Evolutionary conservation across 2,113 vertebrate genomes (phyloP).

Genomic region (Gobio gobio): DNA sequence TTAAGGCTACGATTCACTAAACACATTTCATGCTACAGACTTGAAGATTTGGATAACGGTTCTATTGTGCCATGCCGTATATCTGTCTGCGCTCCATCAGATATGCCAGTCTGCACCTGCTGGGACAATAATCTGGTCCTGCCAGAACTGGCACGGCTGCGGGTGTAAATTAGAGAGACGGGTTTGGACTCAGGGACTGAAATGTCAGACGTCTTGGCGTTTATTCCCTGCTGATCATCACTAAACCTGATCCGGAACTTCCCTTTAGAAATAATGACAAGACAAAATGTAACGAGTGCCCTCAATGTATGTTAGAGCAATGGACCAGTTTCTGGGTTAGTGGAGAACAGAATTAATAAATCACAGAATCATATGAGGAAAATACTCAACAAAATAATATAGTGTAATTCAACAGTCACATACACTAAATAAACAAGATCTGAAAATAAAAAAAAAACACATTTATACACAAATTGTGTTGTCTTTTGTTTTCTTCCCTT

Average conservation of each 20-base stretch:
- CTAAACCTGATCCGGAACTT: background rate
- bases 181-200: slow-evolving; percentile 19
- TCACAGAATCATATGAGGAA: no score
- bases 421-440: no score
- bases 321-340: no score
- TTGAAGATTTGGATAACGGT: background rate
- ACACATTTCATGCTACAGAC: background rate
- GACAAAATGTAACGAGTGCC: no score
- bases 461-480: no score
- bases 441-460: no score
- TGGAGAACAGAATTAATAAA: no score
- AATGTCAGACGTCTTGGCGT: slow-evolving; percentile 9
- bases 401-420: no score
- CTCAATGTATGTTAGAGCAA: no score
- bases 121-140: slow-evolving; percentile 3
- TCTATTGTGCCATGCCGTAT: background rate
- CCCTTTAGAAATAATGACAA: background rate
- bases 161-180: slow-evolving; percentile 14
- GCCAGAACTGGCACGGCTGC: slow-evolving; percentile 5
- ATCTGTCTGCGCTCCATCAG: background rate
- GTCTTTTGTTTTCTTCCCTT: no score
- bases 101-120: slow-evolving; percentile 20
- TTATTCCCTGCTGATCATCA: slow-evolving; percentile 23
- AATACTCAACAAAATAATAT: no score
- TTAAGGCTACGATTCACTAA: background rate